A percentile compares a stretch with the other conserved stretches of the same genome.
Conservation (phyloP, 2,113 vertebrate genomes). For the Sinocyclocheilus rhinocerous region DNA sequence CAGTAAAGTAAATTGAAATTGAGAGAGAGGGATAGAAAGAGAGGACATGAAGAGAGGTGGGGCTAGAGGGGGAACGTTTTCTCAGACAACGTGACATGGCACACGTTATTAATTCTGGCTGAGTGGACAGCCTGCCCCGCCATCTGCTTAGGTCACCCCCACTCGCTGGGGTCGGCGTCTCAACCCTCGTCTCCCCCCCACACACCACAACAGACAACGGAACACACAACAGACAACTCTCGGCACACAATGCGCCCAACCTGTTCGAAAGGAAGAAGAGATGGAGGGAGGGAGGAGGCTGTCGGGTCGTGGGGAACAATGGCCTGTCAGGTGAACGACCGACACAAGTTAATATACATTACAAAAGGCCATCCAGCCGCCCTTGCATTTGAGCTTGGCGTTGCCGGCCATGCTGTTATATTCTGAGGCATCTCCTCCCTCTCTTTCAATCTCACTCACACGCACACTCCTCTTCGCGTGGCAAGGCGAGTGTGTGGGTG, state of each 20-base stretch:
- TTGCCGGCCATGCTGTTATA: constrained; percentile 43
- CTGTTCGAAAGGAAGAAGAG: constrained; percentile 73
- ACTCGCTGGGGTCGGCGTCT: constrained; percentile 82
- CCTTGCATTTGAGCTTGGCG: constrained; percentile 60
- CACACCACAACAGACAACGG: constrained; percentile 71
- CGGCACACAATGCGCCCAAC: constrained; percentile 82
- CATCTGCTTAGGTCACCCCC: constrained; percentile 87
- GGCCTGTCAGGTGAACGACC: constrained; percentile 78
- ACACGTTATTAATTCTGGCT: constrained; percentile 90
- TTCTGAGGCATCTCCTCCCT: constrained; percentile 20
- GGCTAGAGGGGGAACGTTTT: constrained; percentile 56
- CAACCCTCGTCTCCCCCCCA: constrained; percentile 18
- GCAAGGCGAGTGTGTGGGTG: constrained; percentile 49
- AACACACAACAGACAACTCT: constrained; percentile 75
- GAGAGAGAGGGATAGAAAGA: constrained; percentile 37
- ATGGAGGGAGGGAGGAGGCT: constrained; percentile 55
- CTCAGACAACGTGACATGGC: constrained; percentile 88
- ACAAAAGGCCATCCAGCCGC: constrained; percentile 74
- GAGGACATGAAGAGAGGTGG: constrained; percentile 43
- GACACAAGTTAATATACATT: constrained; percentile 81
- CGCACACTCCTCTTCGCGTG: constrained; percentile 53
- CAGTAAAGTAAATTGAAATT: not conserved
- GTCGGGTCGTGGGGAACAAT: constrained; percentile 66
- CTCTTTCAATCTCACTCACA: constrained; percentile 36
- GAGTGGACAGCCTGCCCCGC: constrained; percentile 82